These are phyloP conservation scores for Eupithecia vulgata DNA, from an alignment of 2,888 invertebrate species.

Conservation along the genomic window DNA sequence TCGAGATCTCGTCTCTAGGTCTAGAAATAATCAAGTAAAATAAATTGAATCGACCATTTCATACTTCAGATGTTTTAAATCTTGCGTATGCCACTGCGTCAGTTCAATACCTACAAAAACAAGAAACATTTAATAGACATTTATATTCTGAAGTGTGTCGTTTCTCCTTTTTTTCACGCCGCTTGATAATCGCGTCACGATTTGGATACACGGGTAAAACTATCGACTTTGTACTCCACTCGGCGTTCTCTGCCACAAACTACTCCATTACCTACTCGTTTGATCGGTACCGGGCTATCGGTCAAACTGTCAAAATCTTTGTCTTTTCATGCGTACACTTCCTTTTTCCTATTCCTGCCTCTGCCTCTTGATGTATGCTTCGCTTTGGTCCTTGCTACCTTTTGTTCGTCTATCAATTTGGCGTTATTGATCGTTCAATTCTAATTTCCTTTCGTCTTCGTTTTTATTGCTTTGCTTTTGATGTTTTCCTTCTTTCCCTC, in stretches of 20 bases:
- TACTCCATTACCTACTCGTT: constrained; percentile 45
- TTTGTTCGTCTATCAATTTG: constrained; percentile 7
- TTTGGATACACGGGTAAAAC: constrained; percentile 82
- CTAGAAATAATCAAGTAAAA: neutral
- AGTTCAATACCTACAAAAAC: constrained; percentile 41
- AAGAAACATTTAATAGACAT: constrained; percentile 61
- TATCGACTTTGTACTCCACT: constrained; percentile 66
- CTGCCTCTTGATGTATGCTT: constrained; percentile 18
- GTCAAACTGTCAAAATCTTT: constrained; percentile 42
- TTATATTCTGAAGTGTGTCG: constrained; percentile 79
- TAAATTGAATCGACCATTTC: neutral
- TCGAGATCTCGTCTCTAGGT: neutral
- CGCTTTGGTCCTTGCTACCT: constrained; percentile 8
- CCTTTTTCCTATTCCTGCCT: constrained; percentile 22
- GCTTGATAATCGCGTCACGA: constrained; percentile 81
- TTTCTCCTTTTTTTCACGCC: constrained; percentile 83
- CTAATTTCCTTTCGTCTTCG: constrained; percentile 13
- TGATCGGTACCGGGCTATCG: constrained; percentile 41
- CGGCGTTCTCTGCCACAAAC: constrained; percentile 56
- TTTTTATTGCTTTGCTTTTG: constrained; percentile 23
- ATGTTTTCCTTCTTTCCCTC: constrained; percentile 11
- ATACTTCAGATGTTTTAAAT: constrained; percentile 32
- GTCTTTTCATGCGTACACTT: constrained; percentile 34
- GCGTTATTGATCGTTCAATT: neutral
- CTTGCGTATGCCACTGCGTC: constrained; percentile 55